Conservation (phyloP, 1,140 invertebrate genomes). For the Apis laboriosa region DNA sequence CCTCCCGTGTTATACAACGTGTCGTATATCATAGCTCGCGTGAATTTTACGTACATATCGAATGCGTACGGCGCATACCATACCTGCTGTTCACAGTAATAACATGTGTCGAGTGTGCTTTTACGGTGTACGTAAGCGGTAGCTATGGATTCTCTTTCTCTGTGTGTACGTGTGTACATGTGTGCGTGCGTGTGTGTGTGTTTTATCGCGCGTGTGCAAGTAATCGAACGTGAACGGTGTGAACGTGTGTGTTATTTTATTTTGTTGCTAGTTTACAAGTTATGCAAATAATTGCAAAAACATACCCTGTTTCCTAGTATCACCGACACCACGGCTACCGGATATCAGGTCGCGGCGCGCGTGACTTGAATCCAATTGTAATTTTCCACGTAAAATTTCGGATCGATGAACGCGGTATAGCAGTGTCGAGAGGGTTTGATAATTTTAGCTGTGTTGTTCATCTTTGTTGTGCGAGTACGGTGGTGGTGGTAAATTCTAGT, state of each 20-base stretch:
- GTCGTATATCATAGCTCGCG: conserved; percentile 20
- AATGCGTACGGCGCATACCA: background rate
- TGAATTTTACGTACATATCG: conserved; percentile 32
- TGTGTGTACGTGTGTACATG: background rate
- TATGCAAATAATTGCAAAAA: conserved; percentile 80
- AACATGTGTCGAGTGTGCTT: background rate
- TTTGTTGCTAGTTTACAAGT: conserved; percentile 70
- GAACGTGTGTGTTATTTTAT: conserved; percentile 42
- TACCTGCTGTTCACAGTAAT: background rate
- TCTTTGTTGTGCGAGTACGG: conserved; percentile 42
- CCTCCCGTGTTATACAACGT: background rate
- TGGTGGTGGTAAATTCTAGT: conserved; percentile 43
- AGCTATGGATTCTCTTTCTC: background rate
- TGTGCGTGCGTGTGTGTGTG: background rate
- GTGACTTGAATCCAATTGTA: conserved; percentile 71
- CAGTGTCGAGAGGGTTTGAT: conserved; percentile 62
- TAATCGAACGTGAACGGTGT: background rate
- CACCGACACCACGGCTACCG: conserved; percentile 70
- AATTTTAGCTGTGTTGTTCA: conserved; percentile 45
- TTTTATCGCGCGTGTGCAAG: background rate
- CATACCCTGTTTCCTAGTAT: conserved; percentile 81
- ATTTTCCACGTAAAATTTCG: conserved; percentile 62
- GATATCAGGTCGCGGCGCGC: conserved; percentile 62
- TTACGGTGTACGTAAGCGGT: background rate
- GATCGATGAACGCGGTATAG: conserved; percentile 65